Conservation (phyloP, 1,140 invertebrate genomes). For the Rhysida immarginata region DNA sequence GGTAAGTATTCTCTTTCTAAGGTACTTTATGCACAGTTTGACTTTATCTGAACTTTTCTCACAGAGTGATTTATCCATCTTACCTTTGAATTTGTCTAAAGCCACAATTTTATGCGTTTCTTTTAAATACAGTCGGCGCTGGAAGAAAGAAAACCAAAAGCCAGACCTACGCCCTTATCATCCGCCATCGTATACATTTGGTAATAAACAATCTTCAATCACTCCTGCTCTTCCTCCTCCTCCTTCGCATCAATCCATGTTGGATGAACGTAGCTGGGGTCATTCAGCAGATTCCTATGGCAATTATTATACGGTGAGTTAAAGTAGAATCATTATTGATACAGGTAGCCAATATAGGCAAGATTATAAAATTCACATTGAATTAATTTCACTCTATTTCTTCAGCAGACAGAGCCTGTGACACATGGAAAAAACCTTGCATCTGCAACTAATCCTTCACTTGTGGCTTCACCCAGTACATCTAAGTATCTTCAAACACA, state of each 20-base stretch:
- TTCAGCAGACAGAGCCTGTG: neutral
- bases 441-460: neutral
- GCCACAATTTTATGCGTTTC: neutral
- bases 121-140: slow-evolving; percentile 47
- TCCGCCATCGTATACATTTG: too few relatives aligned
- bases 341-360: too few relatives aligned
- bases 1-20: slow-evolving; percentile 37
- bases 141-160: slow-evolving; percentile 69
- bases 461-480: neutral
- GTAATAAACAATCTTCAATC: too few relatives aligned
- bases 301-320: neutral
- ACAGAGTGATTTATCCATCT: too few relatives aligned
- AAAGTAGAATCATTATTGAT: too few relatives aligned
- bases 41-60: too few relatives aligned
- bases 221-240: too few relatives aligned
- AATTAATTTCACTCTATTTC: neutral
- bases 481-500: neutral
- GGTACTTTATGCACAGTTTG: too few relatives aligned
- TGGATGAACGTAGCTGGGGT: too few relatives aligned
- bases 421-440: neutral
- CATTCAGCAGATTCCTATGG: slow-evolving; percentile 13
- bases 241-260: too few relatives aligned
- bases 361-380: too few relatives aligned
- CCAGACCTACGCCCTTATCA: slow-evolving; percentile 33
- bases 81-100: neutral